Base-by-base conservation (phyloP, 2,888 invertebrate species). In the Sipha maydis region DNA sequence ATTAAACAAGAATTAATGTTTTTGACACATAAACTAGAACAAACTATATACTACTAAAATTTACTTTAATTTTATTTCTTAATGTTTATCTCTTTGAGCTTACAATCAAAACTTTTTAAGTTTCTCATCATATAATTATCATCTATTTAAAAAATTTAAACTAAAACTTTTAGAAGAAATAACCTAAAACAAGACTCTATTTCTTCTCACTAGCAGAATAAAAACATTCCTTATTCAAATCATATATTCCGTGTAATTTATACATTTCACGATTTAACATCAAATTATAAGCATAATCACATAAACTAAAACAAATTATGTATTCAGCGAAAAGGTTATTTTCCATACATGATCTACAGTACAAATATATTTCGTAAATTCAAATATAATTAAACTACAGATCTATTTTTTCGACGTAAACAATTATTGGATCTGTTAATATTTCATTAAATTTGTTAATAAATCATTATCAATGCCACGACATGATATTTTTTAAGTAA, bases 1-100 rank as follows among this genome's bases (percentile, higher is more conserved):
- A 31, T 76, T 38, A 84, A 84, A 84, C 61, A 61, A 9, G 11
- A 84, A 61, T 84, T 84, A 75, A 61, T 76, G 75, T 41, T 76
- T 84, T 67, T 41, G 84, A 41, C 76, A 67, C 28, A 31, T 61
- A 67, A 84, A 84, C 84, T 56, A 76, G 4, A 76, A 28, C 54
- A 28, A 76, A 76, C 28, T 38, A 14, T 61, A 25, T 61, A 31
- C 31, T 14, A 31, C 38, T 84, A 84, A 84, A 76, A 67, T 41
- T 7, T 67, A 67, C 14, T 76, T 76, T 21, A 61, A 56, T 73
- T 19, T 25, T 4, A 67, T 41, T 5, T 28, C 76, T 76, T n/a
- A 41, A 41, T 41, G 9, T 76, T 76, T 76, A 41, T 76, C 11
- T 76, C n/a, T n/a, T 48, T 3, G 76, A 3, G 25, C n/a, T 48